Evolutionary conservation across 2,113 vertebrate species (phyloP).

Genomic region (Pangasianodon hypophthalmus): DNA sequence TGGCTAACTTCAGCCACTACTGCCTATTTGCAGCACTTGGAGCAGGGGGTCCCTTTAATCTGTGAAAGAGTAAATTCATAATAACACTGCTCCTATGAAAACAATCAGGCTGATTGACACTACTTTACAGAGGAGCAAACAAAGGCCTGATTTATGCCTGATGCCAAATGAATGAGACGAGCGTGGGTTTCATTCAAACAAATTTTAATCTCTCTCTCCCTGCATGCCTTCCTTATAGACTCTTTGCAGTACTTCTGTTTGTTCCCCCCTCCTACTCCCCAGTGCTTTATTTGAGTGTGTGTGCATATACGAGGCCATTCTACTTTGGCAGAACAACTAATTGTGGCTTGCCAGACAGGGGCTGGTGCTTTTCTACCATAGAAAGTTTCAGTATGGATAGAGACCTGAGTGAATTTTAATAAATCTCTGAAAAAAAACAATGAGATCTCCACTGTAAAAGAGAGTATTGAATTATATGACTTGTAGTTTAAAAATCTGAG

Average conservation of each 20-base stretch:
- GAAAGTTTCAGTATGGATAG: background rate
- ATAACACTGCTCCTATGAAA: conserved; percentile 56
- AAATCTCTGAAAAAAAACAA: background rate
- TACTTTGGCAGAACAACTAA: conserved; percentile 25
- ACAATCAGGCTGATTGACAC: conserved; percentile 61
- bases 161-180: conserved; percentile 54
- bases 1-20: conserved; percentile 54
- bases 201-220: conserved; percentile 56
- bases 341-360: conserved; percentile 32
- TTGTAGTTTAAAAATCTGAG: background rate
- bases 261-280: background rate
- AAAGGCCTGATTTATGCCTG: conserved; percentile 59
- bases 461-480: background rate
- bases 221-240: conserved; percentile 39
- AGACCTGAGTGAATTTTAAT: conserved; percentile 8
- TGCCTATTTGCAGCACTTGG: conserved; percentile 54
- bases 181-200: conserved; percentile 60
- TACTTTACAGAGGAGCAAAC: conserved; percentile 59
- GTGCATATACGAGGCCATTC: conserved; percentile 30
- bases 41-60: conserved; percentile 59
- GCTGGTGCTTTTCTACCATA: conserved; percentile 28
- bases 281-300: conserved; percentile 33
- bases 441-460: background rate
- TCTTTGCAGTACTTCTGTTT: conserved; percentile 38
- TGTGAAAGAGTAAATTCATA: conserved; percentile 62